Evolutionary conservation across 2,113 vertebrate genomes (phyloP), one percentile per base, ranked within the genome.

Genomic region (Prolemur simus): DNA sequence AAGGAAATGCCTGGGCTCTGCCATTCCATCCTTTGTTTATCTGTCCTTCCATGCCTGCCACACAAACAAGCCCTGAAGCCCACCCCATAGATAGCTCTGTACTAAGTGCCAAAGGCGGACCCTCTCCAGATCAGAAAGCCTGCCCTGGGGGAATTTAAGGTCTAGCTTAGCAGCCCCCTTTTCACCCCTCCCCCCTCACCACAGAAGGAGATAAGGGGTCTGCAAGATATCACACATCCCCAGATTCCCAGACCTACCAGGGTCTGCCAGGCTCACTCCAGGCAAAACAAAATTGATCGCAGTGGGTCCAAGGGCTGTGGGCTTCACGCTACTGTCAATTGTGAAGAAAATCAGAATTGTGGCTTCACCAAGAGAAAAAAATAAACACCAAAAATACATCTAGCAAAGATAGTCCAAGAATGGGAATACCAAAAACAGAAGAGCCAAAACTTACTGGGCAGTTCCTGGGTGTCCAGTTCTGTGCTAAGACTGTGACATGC

Each of bases 161-260:
- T 89, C 77, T 45, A 47, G 7, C 42, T 63, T 39, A 71, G 39
- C 45, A 64, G 56, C 7, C 32, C 91, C 78, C 37, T 60, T 34
- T 52, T 84, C 42, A 34, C 14, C 32, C 74, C 13, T 3, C 8
- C 34, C n/a, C 6, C 6, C 3, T 21, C 54, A 54, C 42, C 49
- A 66, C 20, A 3, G 39, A 56, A 39, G 88, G 45, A 96, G 86
- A 93, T 37, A 71, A 91, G 78, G 21, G 47, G 12, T 85, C 49
- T 82, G 87, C 71, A n/a, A 58, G 20, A 66, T 45, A 93, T 93
- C 78, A 27, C 78, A 42, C 45, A 76, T 34, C 49, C 89, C 54
- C 96, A 95, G 87, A 74, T 29, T 34, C 87, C 49, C 96, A 95
- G 89, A 78, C 66, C 63, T 47, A 78, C 93, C 89, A 68, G 52